Evolutionary conservation across 2,888 invertebrate genomes (phyloP), one percentile per base, ranked within the genome.

Genomic region (Sipha maydis): DNA sequence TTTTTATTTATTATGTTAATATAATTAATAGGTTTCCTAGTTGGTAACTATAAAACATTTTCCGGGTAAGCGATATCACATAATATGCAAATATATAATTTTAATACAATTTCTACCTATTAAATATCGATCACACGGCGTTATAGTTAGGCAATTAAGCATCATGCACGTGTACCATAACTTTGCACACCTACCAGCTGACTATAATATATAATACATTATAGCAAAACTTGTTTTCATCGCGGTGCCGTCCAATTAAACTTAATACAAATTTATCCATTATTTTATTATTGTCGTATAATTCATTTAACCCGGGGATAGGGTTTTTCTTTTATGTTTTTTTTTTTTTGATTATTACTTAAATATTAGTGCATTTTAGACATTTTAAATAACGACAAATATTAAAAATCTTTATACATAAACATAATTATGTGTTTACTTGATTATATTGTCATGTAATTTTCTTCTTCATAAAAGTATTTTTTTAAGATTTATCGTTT

Each of bases 81-180:
- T 38, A 41, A 41, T 34, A 54, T 11, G 14, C n/a, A 28, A 79
- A 17, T 56, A 54, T 54, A 54, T 61, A 56, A 79, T 79, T 56
- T 79, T 79, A 61, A 79, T 34, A 56, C 56, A 67, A 79, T 79
- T 56, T 61, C 25, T 41, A 67, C 38, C 38, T 41, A 11, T 80
- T 61, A 80, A 80, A 80, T 80, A 80, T 80, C 67, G 80, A 80
- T 80, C 38, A 80, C 61, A 21, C 80, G 80, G 67, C 67, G 67
- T 80, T n/a, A 41, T 67, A 19, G 67, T 67, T 80, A 41, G 80
- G 80, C 80, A 80, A 80, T 80, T 80, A 67, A 38, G 67, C 80
- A 80, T 38, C 80, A n/a, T 19, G 80, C 28, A 80, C 67, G 80
- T 67, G 67, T 69, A 80, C 67, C 21, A 80, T n/a, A 80, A 61